These are phyloP conservation scores for Caenorhabditis imperialis DNA, from an alignment of 2,888 invertebrate genomes.

Conservation along the genomic window DNA sequence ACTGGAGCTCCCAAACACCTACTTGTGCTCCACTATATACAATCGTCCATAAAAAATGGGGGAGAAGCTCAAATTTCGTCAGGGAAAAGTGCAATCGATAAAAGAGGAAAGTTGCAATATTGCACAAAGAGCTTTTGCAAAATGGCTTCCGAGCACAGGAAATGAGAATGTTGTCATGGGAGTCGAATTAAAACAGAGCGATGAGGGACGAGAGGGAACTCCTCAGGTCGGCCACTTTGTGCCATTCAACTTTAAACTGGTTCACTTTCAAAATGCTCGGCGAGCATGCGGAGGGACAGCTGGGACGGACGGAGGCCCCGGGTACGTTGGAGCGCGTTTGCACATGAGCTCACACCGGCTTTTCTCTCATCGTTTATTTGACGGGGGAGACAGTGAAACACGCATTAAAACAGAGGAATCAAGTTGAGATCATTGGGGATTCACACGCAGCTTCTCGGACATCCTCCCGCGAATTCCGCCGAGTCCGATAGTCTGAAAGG, in stretches of 20 bases:
- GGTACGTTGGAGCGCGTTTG: conserved; percentile 34
- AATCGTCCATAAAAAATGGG: no score
- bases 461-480: conserved; percentile 18
- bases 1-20: no score
- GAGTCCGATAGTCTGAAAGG: conserved; percentile 44
- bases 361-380: conserved; percentile 21
- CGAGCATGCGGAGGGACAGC: conserved; percentile 1
- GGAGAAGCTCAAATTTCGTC: no score
- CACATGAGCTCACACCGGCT: conserved; percentile 1
- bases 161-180: background rate
- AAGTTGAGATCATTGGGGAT: background rate
- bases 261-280: conserved; percentile 6
- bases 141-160: background rate
- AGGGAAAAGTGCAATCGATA: conserved; percentile 1
- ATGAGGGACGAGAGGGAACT: background rate
- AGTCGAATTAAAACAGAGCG: background rate
- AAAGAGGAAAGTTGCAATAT: background rate
- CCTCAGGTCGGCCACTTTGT: no score
- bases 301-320: conserved; percentile 7
- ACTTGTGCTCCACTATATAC: no score
- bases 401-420: background rate
- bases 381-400: conserved; percentile 6
- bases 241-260: conserved; percentile 49
- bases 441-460: conserved; percentile 35
- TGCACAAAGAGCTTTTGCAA: conserved; percentile 9